Conservation (phyloP, 2,888 invertebrate species). For the Platerodrilus igneus region DNA sequence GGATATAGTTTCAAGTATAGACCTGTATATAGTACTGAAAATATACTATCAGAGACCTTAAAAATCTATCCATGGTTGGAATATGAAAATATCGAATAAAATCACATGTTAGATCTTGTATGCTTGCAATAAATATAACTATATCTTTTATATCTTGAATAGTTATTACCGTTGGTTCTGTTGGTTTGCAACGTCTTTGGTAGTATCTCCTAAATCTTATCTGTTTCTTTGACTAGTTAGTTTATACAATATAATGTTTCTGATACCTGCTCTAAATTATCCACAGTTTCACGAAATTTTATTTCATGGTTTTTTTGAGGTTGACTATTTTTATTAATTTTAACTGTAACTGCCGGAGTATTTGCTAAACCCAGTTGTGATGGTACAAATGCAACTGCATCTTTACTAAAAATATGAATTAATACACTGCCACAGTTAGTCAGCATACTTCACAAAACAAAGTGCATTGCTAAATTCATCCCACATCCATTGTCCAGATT, state of each 20-base stretch:
- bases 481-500: conserved; percentile 53
- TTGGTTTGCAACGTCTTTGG: conserved; percentile 54
- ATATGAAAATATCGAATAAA: conserved; percentile 58
- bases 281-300: conserved; percentile 53
- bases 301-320: conserved; percentile 48
- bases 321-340: too few species aligned
- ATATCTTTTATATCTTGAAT: conserved; percentile 60
- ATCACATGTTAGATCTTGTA: conserved; percentile 52
- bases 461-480: conserved; percentile 40
- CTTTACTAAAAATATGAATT: conserved; percentile 20
- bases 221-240: conserved; percentile 38
- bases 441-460: conserved; percentile 31
- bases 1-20: conserved; percentile 34
- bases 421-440: neutral
- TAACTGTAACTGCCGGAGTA: conserved; percentile 6
- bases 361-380: conserved; percentile 14
- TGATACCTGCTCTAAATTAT: conserved; percentile 52
- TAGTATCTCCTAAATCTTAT: conserved; percentile 56
- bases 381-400: conserved; percentile 13
- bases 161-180: conserved; percentile 55
- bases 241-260: neutral
- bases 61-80: conserved; percentile 57
- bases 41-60: conserved; percentile 59
- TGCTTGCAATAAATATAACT: conserved; percentile 54
- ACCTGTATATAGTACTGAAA: conserved; percentile 61